phyloP scores from a whole-genome alignment of 2,113 vertebrate genomes.

The Anas platyrhynchos region DNA sequence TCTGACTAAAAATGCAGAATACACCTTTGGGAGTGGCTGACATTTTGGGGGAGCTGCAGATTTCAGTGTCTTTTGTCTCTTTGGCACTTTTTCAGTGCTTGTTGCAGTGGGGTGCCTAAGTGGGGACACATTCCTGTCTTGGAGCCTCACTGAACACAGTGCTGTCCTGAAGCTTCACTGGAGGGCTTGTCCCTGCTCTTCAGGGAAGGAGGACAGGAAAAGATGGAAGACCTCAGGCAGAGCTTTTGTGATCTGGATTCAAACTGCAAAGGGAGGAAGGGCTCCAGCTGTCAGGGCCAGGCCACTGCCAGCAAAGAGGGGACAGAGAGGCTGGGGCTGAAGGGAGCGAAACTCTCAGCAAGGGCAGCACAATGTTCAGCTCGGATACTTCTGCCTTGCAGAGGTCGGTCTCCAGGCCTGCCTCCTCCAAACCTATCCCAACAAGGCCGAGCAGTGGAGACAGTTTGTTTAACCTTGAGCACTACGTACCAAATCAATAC shows the following conservation, averaged over 20 bases:
- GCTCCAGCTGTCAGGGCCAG: not conserved
- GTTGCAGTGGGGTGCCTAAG: not conserved
- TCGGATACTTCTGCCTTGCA: not conserved
- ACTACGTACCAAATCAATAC: not conserved
- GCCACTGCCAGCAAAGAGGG: not conserved
- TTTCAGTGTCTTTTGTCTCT: not conserved
- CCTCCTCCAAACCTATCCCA: not conserved
- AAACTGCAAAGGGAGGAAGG: not conserved
- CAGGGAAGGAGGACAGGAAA: not conserved
- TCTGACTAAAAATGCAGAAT: not conserved
- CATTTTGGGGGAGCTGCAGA: not conserved
- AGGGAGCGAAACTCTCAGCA: not conserved
- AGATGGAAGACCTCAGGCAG: not conserved
- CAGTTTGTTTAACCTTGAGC: slow-evolving; percentile 34
- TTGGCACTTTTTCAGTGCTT: not conserved
- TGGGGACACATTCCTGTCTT: not conserved
- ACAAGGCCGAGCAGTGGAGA: not conserved
- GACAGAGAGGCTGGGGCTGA: not conserved
- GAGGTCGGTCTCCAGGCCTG: not conserved
- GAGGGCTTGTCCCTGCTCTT: not conserved
- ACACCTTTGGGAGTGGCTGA: not conserved
- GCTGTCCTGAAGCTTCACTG: not conserved
- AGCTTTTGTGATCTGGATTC: not conserved
- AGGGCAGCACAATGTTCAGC: not conserved
- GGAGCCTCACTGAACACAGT: not conserved